Evolutionary conservation across 2,113 vertebrate genomes (phyloP).

Genomic region (Ranitomeya imitator): DNA sequence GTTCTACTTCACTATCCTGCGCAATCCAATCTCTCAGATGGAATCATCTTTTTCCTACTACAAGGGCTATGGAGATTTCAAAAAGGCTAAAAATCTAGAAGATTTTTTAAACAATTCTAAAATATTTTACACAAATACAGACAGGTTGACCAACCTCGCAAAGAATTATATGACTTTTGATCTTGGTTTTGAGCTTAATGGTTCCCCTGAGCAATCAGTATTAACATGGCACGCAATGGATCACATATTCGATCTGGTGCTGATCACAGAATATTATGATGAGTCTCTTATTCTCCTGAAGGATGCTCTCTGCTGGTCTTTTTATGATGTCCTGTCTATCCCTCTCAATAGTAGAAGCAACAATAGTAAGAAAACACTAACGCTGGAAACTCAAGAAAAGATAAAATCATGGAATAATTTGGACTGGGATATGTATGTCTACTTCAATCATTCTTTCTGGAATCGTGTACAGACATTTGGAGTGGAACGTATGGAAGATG

Average conservation of each 20-base stretch:
- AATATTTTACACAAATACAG: constrained; percentile 61
- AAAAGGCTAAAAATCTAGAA: constrained; percentile 64
- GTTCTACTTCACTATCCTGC: constrained; percentile 82
- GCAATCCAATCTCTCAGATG: constrained; percentile 81
- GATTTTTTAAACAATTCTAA: constrained; percentile 71
- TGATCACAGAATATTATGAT: constrained; percentile 82
- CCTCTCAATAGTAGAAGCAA: constrained; percentile 75
- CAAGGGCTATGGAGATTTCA: constrained; percentile 68
- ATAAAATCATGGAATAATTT: constrained; percentile 79
- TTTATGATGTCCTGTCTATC: constrained; percentile 80
- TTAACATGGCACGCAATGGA: constrained; percentile 64
- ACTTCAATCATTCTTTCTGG: constrained; percentile 84
- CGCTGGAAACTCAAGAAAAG: constrained; percentile 61
- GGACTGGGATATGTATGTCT: constrained; percentile 80
- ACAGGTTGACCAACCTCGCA: constrained; percentile 72
- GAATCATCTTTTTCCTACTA: constrained; percentile 83
- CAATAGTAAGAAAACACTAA: constrained; percentile 62
- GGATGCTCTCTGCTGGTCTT: constrained; percentile 78
- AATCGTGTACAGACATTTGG: constrained; percentile 76
- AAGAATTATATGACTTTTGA: constrained; percentile 80
- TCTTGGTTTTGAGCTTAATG: constrained; percentile 75
- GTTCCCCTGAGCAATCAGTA: neutral
- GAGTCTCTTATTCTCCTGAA: constrained; percentile 82
- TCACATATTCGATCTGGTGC: constrained; percentile 73
- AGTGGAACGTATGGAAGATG: constrained; percentile 65